A percentile compares a stretch with the other conserved stretches of the same genome.
Evolutionary conservation across 2,888 invertebrate genomes (phyloP).

Genomic region (Pelosia muscerda): DNA sequence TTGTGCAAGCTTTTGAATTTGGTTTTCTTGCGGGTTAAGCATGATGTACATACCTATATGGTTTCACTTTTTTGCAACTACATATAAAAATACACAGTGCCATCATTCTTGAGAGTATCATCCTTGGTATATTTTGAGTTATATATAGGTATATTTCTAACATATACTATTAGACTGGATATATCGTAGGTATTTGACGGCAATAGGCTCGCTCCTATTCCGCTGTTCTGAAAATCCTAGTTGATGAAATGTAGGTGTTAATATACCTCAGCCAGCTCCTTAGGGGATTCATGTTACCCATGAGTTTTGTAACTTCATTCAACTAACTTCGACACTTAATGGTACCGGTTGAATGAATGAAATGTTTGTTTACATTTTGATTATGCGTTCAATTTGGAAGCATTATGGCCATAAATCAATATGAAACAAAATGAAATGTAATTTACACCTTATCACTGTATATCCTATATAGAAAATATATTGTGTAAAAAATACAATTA

Average conservation of each 20-base stretch:
- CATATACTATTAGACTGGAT: too few relatives aligned
- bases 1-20: background rate
- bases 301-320: background rate
- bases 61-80: background rate
- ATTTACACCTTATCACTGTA: background rate
- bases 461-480: too few relatives aligned
- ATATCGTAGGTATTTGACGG: too few relatives aligned
- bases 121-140: too few relatives aligned
- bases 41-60: too few relatives aligned
- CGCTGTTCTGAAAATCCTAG: too few relatives aligned
- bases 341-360: background rate
- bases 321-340: background rate
- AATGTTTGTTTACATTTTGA: background rate
- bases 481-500: too few relatives aligned
- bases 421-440: background rate
- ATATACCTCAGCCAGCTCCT: too few relatives aligned
- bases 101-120: background rate
- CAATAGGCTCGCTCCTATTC: too few relatives aligned
- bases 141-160: too few relatives aligned
- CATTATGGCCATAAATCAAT: background rate
- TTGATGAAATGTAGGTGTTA: too few relatives aligned
- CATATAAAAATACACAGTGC: background rate
- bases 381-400: background rate
- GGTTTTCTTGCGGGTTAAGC: background rate
- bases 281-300: too few relatives aligned